Base-by-base conservation (phyloP, 1,140 invertebrate species). In the Tigriopus japonicus region DNA sequence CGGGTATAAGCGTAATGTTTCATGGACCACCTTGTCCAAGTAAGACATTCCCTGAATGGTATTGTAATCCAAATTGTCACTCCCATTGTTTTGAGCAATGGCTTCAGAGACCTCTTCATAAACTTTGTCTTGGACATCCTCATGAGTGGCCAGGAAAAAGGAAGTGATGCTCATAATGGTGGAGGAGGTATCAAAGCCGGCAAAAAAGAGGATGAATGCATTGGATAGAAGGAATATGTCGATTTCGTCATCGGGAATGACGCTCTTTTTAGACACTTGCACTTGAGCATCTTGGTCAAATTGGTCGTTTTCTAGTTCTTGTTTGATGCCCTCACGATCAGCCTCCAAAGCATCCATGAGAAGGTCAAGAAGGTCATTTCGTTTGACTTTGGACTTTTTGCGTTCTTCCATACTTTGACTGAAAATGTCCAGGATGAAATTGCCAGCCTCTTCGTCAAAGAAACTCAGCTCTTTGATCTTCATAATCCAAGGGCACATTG, bases 101-200 rank as follows among this genome's bases (percentile, higher is more conserved):
- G 68, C 58, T 13, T 65, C 52, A 41, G 68, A 63, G 17, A 75
- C 63, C 64, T 76, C 75, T 9, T 67, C 58, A 56, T 65, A 65
- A 3, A 76, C 45, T 60, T 68, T 71, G 13, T 72, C 66, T 64
- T 76, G 75, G 17, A 76, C 65, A 7, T 74, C 64, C 14, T 64
- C 68, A 66, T 76, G 68, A 6, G 66, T 49, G 2, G 70, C 68
- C 15, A 72, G 59, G 17, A 53, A 59, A 28, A 63, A 63, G 12
- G 61, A 6, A 1, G 49, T 54, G 14, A 61, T 64, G 14, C 7
- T 21, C 1, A 68, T 17, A 2, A 58, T 12, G 14, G 63, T 28
- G 14, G 63, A 42, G 15, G 63, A 55, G 41, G 65, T 68, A 13
- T 68, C 66, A 63, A 62, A 64, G 21, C 66, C 67, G 51, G 62